Conservation (phyloP, 1,140 invertebrate species). For the Danaus plexippus region DNA sequence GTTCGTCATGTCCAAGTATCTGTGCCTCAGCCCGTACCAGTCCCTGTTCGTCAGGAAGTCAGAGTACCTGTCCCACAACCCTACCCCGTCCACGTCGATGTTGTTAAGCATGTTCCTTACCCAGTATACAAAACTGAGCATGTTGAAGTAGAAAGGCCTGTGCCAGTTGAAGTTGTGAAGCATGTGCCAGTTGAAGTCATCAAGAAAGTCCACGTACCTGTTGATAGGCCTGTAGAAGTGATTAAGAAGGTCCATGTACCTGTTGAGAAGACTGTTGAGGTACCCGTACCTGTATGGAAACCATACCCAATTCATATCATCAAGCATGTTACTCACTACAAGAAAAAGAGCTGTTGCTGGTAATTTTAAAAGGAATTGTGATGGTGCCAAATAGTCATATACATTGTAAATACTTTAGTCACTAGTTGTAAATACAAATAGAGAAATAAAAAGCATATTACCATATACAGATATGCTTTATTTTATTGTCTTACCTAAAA, state of each 20-base stretch:
- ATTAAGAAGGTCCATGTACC: constrained; percentile 64
- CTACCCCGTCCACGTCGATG: constrained; percentile 63
- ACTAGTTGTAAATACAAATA: constrained; percentile 28
- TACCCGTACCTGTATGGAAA: constrained; percentile 60
- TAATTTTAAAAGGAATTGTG: constrained; percentile 37
- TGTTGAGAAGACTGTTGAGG: constrained; percentile 58
- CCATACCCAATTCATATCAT: constrained; percentile 62
- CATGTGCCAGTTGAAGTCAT: constrained; percentile 58
- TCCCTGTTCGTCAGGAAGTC: constrained; percentile 57
- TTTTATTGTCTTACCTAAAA: too few relatives aligned
- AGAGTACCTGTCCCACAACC: constrained; percentile 64
- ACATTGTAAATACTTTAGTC: too few relatives aligned
- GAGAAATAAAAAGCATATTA: constrained; percentile 32
- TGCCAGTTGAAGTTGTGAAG: constrained; percentile 60
- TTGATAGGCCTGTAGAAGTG: constrained; percentile 61
- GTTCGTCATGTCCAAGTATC: constrained; percentile 54
- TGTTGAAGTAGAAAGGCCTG: constrained; percentile 61
- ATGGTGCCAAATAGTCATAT: constrained; percentile 35
- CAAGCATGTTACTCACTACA: constrained; percentile 64
- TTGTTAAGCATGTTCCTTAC: constrained; percentile 62
- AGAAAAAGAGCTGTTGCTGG: constrained; percentile 64
- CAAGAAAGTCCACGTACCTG: constrained; percentile 55
- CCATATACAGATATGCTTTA: too few relatives aligned
- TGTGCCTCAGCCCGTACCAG: constrained; percentile 52
- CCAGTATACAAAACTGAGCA: constrained; percentile 60